Evolutionary conservation across 2,113 vertebrate genomes (phyloP).

Genomic region (Regulus satrapa): DNA sequence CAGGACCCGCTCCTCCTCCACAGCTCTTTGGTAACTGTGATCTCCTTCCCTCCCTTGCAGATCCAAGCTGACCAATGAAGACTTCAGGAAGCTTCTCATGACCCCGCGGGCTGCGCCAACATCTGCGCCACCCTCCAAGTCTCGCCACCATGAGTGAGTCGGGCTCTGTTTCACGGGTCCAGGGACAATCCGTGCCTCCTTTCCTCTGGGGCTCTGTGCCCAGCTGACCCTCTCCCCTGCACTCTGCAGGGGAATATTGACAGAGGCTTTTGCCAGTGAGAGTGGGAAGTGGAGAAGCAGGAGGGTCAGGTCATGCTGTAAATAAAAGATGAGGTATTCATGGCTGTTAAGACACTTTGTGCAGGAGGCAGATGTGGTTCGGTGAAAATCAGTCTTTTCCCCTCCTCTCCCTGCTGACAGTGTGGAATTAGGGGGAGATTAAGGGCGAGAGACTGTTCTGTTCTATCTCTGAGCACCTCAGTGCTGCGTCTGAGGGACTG

Average conservation of each 20-base stretch:
- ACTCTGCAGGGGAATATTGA: accelerated
- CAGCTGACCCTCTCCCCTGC: not conserved
- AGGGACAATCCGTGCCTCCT: accelerated
- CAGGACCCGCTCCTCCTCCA: not conserved
- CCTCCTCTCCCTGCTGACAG: not conserved
- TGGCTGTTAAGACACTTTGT: not conserved
- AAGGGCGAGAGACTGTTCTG: no score
- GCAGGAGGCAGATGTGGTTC: not conserved
- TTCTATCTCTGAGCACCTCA: accelerated
- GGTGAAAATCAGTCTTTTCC: not conserved
- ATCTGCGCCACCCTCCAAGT: constrained; percentile 93
- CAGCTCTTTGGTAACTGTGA: accelerated
- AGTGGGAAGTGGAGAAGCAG: not conserved
- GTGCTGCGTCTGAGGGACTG: not conserved
- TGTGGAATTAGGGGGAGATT: not conserved
- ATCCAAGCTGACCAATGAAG: constrained; percentile 97
- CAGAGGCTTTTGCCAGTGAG: not conserved
- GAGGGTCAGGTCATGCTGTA: not conserved
- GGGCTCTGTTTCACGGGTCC: not conserved
- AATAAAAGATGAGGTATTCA: accelerated
- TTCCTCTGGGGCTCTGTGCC: accelerated
- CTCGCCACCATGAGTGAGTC: constrained; percentile 95
- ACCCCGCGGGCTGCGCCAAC: constrained; percentile 89
- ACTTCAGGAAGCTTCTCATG: constrained; percentile 97
- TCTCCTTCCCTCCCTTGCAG: constrained; percentile 52